Evolutionary conservation across 2,797 vertebrate species (phyloP), one percentile per base, ranked within the genome.

Genomic region (Mormyrus hasselquistii): DNA sequence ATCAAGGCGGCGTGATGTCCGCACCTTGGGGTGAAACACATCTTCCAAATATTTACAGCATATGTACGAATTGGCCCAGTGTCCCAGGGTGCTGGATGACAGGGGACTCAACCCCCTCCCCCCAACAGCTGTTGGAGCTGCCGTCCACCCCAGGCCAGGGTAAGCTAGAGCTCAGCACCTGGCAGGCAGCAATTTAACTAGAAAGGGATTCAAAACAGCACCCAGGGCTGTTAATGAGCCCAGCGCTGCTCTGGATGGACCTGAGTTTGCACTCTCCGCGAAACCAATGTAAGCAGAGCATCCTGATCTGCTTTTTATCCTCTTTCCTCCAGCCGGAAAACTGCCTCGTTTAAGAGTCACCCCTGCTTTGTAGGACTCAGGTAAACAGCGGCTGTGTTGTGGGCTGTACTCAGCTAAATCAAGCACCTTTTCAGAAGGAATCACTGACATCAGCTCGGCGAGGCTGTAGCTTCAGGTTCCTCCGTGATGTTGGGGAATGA

Each of bases 331-430:
- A 47, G 89, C 41, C 10, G 0, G 73, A 89, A 49, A 87, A 79
- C 29, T 49, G 41, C 22, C 0, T 89, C 88, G 88, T 50, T 90
- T 62, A 89, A 47, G 25, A 29, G 53, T 76, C 86, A 76, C 53
- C 9, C 89, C 52, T 57, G 76, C 89, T 87, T 89, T 52, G 3
- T 88, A 89, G 86, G 52, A 87, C 87, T 90, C 25, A 9, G 59
- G 91, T 90, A 90, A 92, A 92, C 88, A 90, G 22, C 3, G 86
- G 85, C 53, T 87, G 87, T 69, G 89, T 84, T 65, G 49, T 89
- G 83, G 79, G 91, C 89, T 59, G 88, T 76, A 84, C 83, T 76
- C 87, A 55, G 89, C 73, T 90, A 53, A 41, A 88, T 73, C 10
- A 16, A 87, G 76, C 76, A 90, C 59, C 9, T 62, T 76, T 79